Evolutionary conservation across 2,797 vertebrate species (phyloP).

Genomic region (Mormyrops attenuatus): DNA sequence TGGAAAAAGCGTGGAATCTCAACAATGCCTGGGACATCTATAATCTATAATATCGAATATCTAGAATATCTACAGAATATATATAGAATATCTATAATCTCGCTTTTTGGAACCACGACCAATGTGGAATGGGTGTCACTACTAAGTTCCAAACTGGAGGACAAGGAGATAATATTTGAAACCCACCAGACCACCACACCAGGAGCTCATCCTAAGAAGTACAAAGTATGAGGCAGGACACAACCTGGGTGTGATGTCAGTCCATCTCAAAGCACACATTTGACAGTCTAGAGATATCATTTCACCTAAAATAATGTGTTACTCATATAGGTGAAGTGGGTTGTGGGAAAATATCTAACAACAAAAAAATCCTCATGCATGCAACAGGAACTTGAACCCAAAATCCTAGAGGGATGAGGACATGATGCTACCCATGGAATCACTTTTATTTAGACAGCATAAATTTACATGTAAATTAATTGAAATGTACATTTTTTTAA

Average conservation of each 20-base stretch:
- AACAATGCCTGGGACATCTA: conserved; percentile 44
- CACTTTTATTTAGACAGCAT: not conserved
- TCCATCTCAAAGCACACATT: not conserved
- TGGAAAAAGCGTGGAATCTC: conserved; percentile 28
- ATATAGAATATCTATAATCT: not conserved
- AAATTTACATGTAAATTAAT: not conserved
- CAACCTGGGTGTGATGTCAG: not conserved
- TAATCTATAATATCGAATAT: too few species aligned
- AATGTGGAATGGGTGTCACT: not conserved
- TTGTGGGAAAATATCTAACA: not conserved
- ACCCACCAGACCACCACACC: too few species aligned
- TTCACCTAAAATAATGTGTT: not conserved
- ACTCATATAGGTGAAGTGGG: not conserved
- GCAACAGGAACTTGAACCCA: not conserved
- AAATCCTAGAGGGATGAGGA: not conserved
- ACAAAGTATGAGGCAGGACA: not conserved
- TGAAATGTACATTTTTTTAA: not conserved
- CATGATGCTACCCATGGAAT: not conserved
- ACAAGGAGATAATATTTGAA: not conserved
- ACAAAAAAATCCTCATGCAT: not conserved
- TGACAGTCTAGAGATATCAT: not conserved
- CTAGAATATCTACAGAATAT: too few species aligned
- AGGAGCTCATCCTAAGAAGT: not conserved
- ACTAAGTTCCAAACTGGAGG: not conserved
- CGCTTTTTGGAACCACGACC: not conserved